Conservation (phyloP, 2,797 vertebrate species). For the Pagetopsis macropterus region DNA sequence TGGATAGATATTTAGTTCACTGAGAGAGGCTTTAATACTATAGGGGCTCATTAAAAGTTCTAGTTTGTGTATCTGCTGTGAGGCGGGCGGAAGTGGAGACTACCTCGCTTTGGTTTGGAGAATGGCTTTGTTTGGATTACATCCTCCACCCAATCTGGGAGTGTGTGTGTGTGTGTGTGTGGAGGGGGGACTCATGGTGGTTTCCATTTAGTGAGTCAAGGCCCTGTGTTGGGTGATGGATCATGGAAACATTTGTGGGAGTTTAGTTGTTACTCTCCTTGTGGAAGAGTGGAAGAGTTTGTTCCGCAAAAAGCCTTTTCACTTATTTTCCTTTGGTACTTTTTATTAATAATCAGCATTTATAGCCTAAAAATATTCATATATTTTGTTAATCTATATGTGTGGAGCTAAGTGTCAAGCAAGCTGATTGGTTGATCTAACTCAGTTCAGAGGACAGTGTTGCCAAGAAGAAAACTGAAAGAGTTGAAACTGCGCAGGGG, state of each 20-base stretch:
- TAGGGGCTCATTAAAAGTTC: neutral
- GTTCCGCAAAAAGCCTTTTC: too few species aligned
- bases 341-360: neutral
- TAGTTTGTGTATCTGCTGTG: neutral
- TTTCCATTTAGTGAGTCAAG: constrained; percentile 70
- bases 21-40: neutral
- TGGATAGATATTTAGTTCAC: neutral
- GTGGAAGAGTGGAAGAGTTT: neutral
- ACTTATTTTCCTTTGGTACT: neutral
- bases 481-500: neutral
- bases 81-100: neutral
- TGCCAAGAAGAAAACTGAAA: neutral
- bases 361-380: too few species aligned
- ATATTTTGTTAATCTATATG: too few species aligned
- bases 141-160: constrained; percentile 50
- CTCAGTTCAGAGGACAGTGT: neutral
- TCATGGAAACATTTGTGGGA: constrained; percentile 68
- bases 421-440: neutral
- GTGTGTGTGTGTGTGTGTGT: constrained; percentile 12
- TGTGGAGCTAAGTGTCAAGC: neutral
- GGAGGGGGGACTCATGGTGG: constrained; percentile 42
- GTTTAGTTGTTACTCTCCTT: constrained; percentile 24
- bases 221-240: constrained; percentile 40
- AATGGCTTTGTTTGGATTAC: constrained; percentile 62
- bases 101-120: constrained; percentile 2